These are phyloP conservation scores for Nannoperca australis DNA, from an alignment of 2,797 vertebrate species.

Conservation along the genomic window DNA sequence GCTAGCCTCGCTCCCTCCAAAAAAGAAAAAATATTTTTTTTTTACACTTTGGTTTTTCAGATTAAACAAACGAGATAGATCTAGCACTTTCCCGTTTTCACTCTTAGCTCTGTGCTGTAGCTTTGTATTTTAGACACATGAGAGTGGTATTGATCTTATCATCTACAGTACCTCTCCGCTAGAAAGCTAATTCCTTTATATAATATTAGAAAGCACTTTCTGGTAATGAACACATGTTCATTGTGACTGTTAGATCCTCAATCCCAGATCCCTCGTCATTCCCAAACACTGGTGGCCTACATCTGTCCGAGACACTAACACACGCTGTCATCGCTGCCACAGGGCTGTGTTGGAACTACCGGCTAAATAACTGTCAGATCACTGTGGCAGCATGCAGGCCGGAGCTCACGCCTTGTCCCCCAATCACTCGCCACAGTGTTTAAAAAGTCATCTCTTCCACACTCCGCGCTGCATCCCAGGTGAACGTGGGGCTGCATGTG, in stretches of 20 bases:
- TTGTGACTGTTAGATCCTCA: conserved; percentile 85
- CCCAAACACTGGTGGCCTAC: conserved; percentile 79
- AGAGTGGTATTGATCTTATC: background rate
- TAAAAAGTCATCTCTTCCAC: conserved; percentile 75
- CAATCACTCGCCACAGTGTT: conserved; percentile 62
- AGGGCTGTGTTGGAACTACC: conserved; percentile 76
- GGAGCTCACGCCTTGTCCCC: conserved; percentile 68
- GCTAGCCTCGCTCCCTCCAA: too few relatives aligned
- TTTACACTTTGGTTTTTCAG: background rate
- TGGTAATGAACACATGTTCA: conserved; percentile 46
- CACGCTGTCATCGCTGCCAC: conserved; percentile 82
- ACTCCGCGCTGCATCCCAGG: conserved; percentile 78
- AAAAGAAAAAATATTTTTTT: background rate
- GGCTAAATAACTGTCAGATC: conserved; percentile 85
- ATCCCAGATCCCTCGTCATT: conserved; percentile 88
- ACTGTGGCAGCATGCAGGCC: conserved; percentile 79
- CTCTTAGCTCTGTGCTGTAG: background rate
- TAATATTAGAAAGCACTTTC: conserved; percentile 18
- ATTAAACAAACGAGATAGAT: background rate
- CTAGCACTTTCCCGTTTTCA: background rate
- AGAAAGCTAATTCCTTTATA: background rate
- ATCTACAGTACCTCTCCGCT: background rate
- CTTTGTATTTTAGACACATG: background rate
- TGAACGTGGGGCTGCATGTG: conserved; percentile 80
- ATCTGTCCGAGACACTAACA: conserved; percentile 77